Conservation (phyloP, 1,140 invertebrate species). For the Helicoverpa armigera region DNA sequence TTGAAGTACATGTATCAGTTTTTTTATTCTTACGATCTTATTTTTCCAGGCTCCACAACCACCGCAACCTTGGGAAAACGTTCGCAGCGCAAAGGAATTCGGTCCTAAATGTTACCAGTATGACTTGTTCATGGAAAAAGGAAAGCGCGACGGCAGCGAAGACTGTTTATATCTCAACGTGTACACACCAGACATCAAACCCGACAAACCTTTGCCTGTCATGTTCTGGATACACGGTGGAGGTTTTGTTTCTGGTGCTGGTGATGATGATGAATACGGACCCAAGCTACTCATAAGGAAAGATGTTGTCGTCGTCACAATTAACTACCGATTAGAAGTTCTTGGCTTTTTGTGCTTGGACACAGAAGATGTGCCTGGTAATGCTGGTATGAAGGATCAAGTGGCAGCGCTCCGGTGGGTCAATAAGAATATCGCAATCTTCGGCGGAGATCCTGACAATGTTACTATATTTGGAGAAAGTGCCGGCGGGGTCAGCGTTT, state of each 20-base stretch:
- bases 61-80: slow-evolving; percentile 13
- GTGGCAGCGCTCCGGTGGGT: slow-evolving; percentile 35
- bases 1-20: too few relatives aligned
- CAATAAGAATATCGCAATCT: slow-evolving; percentile 22
- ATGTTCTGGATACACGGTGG: slow-evolving; percentile 46
- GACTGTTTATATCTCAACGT: slow-evolving; percentile 44
- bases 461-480: slow-evolving; percentile 36
- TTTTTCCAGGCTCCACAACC: slow-evolving; percentile 28
- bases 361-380: slow-evolving; percentile 41
- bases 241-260: slow-evolving; percentile 13
- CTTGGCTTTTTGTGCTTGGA: slow-evolving; percentile 40
- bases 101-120: slow-evolving; percentile 25
- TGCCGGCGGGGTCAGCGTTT: slow-evolving; percentile 27
- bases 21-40: not conserved
- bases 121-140: not conserved
- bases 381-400: slow-evolving; percentile 42
- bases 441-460: slow-evolving; percentile 34
- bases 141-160: slow-evolving; percentile 5
- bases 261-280: slow-evolving; percentile 18
- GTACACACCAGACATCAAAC: slow-evolving; percentile 32
- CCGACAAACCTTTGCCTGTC: slow-evolving; percentile 17
- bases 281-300: slow-evolving; percentile 41
- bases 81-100: slow-evolving; percentile 14
- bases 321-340: slow-evolving; percentile 37
- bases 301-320: slow-evolving; percentile 36